Percentiles rank a stretch among this genome's conserved stretches.
phyloP scores from a whole-genome alignment of 1,140 invertebrate genomes.

The Lucilia sericata region DNA sequence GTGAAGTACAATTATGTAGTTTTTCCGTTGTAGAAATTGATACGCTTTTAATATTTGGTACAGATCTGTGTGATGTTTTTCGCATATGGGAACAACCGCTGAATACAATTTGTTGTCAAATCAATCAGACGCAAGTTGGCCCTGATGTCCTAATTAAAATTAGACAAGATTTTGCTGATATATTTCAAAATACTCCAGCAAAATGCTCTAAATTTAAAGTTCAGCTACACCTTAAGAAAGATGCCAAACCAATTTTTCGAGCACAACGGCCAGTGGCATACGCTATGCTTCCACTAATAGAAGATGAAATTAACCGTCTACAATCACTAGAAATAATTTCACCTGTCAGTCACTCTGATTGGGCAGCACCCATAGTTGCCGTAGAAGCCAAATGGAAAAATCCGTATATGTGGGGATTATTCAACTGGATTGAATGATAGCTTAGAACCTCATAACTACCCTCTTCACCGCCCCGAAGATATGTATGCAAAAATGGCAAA shows the following conservation, averaged over 20 bases:
- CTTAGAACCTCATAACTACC: conserved; percentile 45
- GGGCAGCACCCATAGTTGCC: conserved; percentile 51
- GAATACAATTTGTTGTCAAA: not conserved
- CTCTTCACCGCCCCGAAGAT: conserved; percentile 13
- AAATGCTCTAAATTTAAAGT: not conserved
- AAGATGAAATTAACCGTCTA: conserved; percentile 44
- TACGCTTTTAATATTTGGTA: not conserved
- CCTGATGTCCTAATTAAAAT: no score
- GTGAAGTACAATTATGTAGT: no score
- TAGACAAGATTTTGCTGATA: not conserved
- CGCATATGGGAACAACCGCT: not conserved
- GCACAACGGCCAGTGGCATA: not conserved
- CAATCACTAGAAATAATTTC: conserved; percentile 15
- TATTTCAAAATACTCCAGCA: not conserved
- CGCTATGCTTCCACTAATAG: not conserved
- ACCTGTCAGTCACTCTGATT: conserved; percentile 58
- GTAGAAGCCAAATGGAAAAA: not conserved
- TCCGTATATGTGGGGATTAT: conserved; percentile 60
- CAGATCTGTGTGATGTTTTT: not conserved
- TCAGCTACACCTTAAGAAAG: not conserved
- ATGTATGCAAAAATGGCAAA: no score
- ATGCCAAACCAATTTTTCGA: not conserved
- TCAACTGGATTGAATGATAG: conserved; percentile 33
- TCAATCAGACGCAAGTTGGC: no score
- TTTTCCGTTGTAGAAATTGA: not conserved